Evolutionary conservation across 92 coral and sea anemone genomes (phyloP).

Genomic region (Palythoa grandis): DNA sequence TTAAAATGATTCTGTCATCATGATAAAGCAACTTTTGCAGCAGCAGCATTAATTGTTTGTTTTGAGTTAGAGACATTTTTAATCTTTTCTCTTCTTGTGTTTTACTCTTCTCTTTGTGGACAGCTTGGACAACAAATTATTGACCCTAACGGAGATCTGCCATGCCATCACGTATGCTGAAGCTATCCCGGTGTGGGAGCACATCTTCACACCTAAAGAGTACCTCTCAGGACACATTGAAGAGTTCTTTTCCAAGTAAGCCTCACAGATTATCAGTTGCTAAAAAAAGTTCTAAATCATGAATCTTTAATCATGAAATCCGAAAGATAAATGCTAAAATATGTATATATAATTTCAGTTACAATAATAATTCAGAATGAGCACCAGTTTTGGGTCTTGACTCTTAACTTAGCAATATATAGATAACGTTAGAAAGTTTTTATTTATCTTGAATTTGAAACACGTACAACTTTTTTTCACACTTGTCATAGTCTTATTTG

Average conservation of each 20-base stretch:
- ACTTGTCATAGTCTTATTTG: too few species aligned
- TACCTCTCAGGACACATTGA: slow-evolving; percentile 92
- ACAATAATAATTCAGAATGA: too few species aligned
- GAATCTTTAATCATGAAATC: neutral
- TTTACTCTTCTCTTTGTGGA: neutral
- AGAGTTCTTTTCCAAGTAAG: slow-evolving; percentile 97
- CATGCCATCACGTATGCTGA: slow-evolving; percentile 86
- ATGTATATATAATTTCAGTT: neutral
- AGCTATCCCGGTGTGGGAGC: slow-evolving; percentile 99
- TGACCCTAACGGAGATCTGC: slow-evolving; percentile 86
- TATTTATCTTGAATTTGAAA: too few species aligned
- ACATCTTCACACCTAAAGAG: slow-evolving; percentile 95
- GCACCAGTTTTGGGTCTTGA: too few species aligned
- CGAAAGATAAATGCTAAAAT: neutral
- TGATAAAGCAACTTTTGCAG: too few species aligned
- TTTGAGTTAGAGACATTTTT: too few species aligned
- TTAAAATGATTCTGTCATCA: too few species aligned
- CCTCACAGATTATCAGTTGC: neutral
- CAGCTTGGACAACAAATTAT: slow-evolving; percentile 88
- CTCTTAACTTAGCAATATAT: too few species aligned
- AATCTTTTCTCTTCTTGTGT: too few species aligned
- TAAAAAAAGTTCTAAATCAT: neutral
- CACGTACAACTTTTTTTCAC: too few species aligned
- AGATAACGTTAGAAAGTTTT: too few species aligned
- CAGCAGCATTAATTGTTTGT: too few species aligned